phyloP scores from a whole-genome alignment of 64 coral and sea anemone species.

The Acropora yongei region DNA sequence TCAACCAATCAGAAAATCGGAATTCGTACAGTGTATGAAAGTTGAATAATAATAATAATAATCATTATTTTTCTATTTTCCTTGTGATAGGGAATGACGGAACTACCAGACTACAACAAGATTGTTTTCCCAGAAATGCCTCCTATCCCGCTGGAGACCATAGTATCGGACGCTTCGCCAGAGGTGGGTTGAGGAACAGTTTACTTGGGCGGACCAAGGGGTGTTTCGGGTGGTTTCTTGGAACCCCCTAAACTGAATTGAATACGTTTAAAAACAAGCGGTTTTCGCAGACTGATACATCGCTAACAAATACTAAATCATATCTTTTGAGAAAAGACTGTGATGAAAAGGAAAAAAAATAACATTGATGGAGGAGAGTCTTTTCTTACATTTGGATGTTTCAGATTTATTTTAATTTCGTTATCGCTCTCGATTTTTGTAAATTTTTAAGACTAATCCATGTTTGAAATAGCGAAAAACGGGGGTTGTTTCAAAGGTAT shows the following conservation, averaged over 20 bases:
- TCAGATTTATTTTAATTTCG: constrained; percentile 16
- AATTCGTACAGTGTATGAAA: too few species aligned
- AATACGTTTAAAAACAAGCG: not conserved
- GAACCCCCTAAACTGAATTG: constrained; percentile 3
- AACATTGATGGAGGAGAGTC: constrained; percentile 2
- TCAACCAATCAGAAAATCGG: too few species aligned
- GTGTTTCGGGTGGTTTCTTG: not conserved
- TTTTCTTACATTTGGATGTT: not conserved
- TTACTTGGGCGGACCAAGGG: not conserved
- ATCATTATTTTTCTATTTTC: not conserved
- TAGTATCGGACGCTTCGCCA: constrained; percentile 91
- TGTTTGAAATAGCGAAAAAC: constrained; percentile 11
- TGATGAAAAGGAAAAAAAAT: constrained; percentile 7
- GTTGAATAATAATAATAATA: too few species aligned
- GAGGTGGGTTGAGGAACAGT: constrained; percentile 61
- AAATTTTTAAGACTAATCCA: not conserved
- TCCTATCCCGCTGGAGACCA: constrained; percentile 90
- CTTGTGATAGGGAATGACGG: constrained; percentile 90
- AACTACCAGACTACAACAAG: constrained; percentile 99
- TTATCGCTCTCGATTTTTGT: constrained; percentile 10
- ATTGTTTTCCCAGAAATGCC: constrained; percentile 99
- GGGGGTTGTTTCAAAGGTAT: not conserved
- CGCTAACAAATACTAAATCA: not conserved
- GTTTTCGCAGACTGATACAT: not conserved
- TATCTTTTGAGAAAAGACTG: not conserved